Conservation (phyloP, 1,140 invertebrate species). For the Panagrolaimus sp. region DNA sequence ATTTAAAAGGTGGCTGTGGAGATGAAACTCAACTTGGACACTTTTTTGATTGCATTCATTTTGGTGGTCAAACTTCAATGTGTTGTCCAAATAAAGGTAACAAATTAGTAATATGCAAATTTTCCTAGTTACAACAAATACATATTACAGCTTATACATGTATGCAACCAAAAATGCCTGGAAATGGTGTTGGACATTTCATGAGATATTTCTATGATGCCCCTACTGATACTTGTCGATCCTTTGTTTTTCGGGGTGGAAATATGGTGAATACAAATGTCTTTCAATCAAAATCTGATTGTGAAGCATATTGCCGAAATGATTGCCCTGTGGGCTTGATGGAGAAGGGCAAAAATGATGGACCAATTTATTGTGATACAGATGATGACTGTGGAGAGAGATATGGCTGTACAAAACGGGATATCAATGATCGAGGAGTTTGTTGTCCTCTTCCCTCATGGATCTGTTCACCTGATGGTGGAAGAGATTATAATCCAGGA, state of each 20-base stretch:
- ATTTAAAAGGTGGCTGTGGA: conserved; percentile 27
- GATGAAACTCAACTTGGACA: conserved; percentile 22
- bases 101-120: no score
- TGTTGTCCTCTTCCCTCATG: conserved; percentile 25
- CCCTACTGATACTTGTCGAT: conserved; percentile 16
- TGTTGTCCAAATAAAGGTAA: conserved; percentile 32
- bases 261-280: conserved; percentile 27
- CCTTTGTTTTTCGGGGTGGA: conserved; percentile 26
- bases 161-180: conserved; percentile 31
- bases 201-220: conserved; percentile 28
- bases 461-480: conserved; percentile 25
- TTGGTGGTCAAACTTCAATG: conserved; percentile 14
- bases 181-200: conserved; percentile 17
- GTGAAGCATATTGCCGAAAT: conserved; percentile 25
- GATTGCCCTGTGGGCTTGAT: conserved; percentile 24
- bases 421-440: conserved; percentile 21
- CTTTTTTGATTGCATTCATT: conserved; percentile 28
- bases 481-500: conserved; percentile 9
- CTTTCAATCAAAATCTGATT: conserved; percentile 26
- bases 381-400: conserved; percentile 23
- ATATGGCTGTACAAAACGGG: conserved; percentile 24
- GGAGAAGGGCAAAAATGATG: neutral
- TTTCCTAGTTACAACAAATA: neutral
- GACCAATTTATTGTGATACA: conserved; percentile 7
- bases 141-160: conserved; percentile 28